phyloP scores from a whole-genome alignment of 2,113 vertebrate species.

The Oreochromis niloticus region DNA sequence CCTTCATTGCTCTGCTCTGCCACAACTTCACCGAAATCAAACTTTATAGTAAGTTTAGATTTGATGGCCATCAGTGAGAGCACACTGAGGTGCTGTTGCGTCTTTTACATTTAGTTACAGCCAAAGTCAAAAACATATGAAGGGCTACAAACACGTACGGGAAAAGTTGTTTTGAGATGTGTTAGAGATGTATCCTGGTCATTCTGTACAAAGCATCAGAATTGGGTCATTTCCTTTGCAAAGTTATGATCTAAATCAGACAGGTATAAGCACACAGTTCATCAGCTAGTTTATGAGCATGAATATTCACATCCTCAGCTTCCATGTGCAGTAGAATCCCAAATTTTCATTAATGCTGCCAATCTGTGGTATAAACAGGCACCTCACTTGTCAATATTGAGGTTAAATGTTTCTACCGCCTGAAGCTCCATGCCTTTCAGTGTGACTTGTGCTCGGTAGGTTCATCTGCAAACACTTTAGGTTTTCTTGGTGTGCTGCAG shows the following conservation, averaged over 20 bases:
- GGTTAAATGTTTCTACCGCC: background rate
- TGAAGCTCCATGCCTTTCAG: background rate
- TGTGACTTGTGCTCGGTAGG: no score
- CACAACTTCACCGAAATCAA: background rate
- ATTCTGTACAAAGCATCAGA: background rate
- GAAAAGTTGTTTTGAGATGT: background rate
- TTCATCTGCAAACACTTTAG: background rate
- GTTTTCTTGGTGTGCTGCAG: background rate
- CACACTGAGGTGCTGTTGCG: background rate
- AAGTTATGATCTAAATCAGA: background rate
- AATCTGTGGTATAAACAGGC: background rate
- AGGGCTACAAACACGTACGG: background rate
- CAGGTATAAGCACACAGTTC: fast-evolving
- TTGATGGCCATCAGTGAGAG: background rate
- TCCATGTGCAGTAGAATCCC: background rate
- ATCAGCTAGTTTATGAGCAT: background rate
- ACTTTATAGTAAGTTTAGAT: background rate
- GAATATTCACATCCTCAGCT: background rate
- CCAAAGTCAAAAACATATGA: background rate
- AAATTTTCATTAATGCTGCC: background rate
- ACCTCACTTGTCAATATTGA: background rate
- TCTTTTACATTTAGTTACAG: background rate
- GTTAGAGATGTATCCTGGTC: background rate
- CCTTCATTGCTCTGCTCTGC: background rate
- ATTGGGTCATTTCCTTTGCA: background rate